A percentile compares a stretch with the other conserved stretches of the same genome.
Evolutionary conservation across 2,888 invertebrate genomes (phyloP).

Genomic region (Drosophila nigricruria): DNA sequence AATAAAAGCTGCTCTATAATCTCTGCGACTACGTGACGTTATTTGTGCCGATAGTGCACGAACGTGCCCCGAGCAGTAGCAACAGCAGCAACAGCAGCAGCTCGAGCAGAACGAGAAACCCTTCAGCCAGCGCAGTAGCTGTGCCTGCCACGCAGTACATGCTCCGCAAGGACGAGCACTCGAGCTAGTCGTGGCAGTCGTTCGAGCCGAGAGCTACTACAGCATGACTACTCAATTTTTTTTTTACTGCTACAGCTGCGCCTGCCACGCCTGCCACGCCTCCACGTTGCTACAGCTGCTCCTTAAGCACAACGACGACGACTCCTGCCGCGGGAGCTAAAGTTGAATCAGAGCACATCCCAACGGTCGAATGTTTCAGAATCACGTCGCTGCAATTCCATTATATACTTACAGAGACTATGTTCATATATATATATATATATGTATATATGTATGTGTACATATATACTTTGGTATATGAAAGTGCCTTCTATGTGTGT

Average conservation of each 20-base stretch:
- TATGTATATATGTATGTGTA: background rate
- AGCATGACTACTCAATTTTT: slow-evolving; percentile 74
- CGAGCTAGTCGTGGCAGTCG: slow-evolving; percentile 14
- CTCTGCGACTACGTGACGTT: slow-evolving; percentile 85
- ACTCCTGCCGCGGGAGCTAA: slow-evolving; percentile 70
- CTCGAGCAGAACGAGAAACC: slow-evolving; percentile 25
- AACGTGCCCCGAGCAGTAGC: slow-evolving; percentile 74
- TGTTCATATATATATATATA: slow-evolving; percentile 10
- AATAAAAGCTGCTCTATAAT: slow-evolving; percentile 84
- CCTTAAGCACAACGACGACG: slow-evolving; percentile 45
- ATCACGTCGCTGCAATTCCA: slow-evolving; percentile 85
- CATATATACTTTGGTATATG: slow-evolving; percentile 35
- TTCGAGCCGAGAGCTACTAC: slow-evolving; percentile 49
- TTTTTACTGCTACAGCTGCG: slow-evolving; percentile 27
- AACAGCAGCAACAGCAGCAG: background rate
- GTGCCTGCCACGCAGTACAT: slow-evolving; percentile 18
- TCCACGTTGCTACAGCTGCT: slow-evolving; percentile 8
- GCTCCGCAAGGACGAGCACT: slow-evolving; percentile 34
- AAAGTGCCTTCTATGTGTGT: slow-evolving; percentile 10
- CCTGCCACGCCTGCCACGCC: slow-evolving; percentile 8
- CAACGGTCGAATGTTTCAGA: slow-evolving; percentile 85
- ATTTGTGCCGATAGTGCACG: slow-evolving; percentile 84
- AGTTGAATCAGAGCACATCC: slow-evolving; percentile 85
- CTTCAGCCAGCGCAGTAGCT: slow-evolving; percentile 30
- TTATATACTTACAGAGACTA: slow-evolving; percentile 77